Conservation (phyloP, 2,888 invertebrate species). For the Synergus gifuensis region DNA sequence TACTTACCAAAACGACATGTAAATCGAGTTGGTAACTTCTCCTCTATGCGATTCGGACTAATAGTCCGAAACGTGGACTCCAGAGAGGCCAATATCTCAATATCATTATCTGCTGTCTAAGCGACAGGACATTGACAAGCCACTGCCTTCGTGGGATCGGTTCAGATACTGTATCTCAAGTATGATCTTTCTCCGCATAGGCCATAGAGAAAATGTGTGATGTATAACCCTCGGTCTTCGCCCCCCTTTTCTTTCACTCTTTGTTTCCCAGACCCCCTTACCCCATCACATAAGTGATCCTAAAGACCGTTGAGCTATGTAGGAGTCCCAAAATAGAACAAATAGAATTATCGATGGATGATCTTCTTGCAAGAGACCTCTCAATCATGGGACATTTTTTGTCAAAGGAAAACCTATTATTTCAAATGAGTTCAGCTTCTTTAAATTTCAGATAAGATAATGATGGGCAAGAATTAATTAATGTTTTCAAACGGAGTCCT, state of each 20-base stretch:
- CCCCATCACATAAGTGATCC: slow-evolving; percentile 13
- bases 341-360: slow-evolving; percentile 68
- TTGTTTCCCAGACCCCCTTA: slow-evolving; percentile 14
- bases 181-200: slow-evolving; percentile 58
- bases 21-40: slow-evolving; percentile 47
- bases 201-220: slow-evolving; percentile 53
- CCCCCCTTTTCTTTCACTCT: slow-evolving; percentile 38
- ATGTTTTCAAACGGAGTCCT: neutral
- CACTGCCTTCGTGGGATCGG: slow-evolving; percentile 61
- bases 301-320: slow-evolving; percentile 23
- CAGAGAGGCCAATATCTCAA: slow-evolving; percentile 66
- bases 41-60: slow-evolving; percentile 59
- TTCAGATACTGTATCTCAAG: slow-evolving; percentile 57
- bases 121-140: slow-evolving; percentile 60
- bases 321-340: slow-evolving; percentile 65
- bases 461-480: slow-evolving; percentile 13
- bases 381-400: slow-evolving; percentile 72
- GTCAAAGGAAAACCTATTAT: slow-evolving; percentile 61
- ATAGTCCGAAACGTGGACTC: slow-evolving; percentile 63
- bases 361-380: slow-evolving; percentile 67
- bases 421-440: slow-evolving; percentile 56
- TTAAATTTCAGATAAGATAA: slow-evolving; percentile 3
- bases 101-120: slow-evolving; percentile 67
- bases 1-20: slow-evolving; percentile 11
- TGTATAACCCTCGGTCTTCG: slow-evolving; percentile 46